Conservation (phyloP, 2,888 invertebrate genomes). For the Hemistola chrysoprasaria region DNA sequence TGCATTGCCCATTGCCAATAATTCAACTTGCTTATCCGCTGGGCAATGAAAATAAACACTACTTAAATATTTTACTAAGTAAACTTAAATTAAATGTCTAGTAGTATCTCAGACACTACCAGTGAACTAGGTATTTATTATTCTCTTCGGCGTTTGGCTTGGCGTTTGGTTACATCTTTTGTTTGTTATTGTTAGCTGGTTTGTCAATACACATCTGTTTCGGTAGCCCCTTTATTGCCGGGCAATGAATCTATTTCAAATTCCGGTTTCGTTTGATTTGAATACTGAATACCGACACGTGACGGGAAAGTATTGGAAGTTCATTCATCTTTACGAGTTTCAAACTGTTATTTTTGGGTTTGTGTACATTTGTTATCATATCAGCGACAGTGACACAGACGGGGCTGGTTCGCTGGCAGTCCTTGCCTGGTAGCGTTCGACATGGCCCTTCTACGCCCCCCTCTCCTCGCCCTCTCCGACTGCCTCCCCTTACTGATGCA, state of each 20-base stretch:
- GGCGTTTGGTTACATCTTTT: conserved; percentile 43
- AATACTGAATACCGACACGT: conserved; percentile 12
- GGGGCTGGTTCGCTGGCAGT: conserved; percentile 66
- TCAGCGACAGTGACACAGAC: conserved; percentile 64
- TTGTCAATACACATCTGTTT: conserved; percentile 63
- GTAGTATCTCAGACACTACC: conserved; percentile 3
- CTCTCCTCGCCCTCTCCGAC: conserved; percentile 37
- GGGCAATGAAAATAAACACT: too few species aligned
- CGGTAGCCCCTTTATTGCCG: conserved; percentile 41
- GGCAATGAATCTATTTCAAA: conserved; percentile 39
- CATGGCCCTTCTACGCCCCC: conserved; percentile 58
- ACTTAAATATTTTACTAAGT: too few species aligned
- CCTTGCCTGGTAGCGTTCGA: conserved; percentile 44
- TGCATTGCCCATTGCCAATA: too few species aligned
- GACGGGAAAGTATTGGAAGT: conserved; percentile 24
- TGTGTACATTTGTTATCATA: conserved; percentile 77
- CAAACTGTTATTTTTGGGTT: conserved; percentile 47
- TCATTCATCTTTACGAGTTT: conserved; percentile 42
- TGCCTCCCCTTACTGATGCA: conserved; percentile 57
- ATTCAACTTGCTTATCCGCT: too few species aligned
- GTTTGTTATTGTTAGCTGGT: conserved; percentile 57
- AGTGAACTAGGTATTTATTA: conserved; percentile 51
- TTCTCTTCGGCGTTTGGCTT: conserved; percentile 41
- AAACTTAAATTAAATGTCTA: too few species aligned
- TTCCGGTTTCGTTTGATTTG: conserved; percentile 15